These are phyloP conservation scores for Brienomyrus longianalis DNA, from an alignment of 2,113 vertebrate species.

Conservation along the genomic window DNA sequence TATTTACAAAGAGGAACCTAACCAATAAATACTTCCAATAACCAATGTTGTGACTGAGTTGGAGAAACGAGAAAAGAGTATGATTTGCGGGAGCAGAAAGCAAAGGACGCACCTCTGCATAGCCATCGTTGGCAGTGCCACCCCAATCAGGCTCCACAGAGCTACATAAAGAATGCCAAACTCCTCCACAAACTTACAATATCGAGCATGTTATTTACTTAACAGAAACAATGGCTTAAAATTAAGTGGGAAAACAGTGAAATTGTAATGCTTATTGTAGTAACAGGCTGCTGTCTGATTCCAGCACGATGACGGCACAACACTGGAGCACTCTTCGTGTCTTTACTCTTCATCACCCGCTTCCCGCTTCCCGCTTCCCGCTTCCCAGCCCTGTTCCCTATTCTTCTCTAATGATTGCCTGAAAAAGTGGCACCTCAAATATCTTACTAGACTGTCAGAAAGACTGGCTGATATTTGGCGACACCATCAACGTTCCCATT, in stretches of 20 bases:
- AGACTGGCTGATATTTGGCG: background rate
- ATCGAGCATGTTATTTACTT: background rate
- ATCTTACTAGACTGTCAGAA: background rate
- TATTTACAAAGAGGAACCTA: constrained; percentile 21
- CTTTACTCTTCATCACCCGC: background rate
- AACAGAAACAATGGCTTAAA: background rate
- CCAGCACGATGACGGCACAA: background rate
- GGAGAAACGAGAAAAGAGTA: background rate
- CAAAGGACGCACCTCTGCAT: background rate
- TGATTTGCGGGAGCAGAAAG: background rate
- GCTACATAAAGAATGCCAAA: background rate
- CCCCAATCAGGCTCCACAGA: background rate
- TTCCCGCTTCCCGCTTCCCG: background rate
- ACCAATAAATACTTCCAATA: constrained; percentile 19
- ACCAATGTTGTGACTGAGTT: background rate
- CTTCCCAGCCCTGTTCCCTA: background rate
- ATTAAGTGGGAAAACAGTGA: background rate
- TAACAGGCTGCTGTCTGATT: background rate
- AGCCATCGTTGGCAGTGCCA: background rate
- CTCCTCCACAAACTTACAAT: background rate
- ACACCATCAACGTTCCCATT: background rate
- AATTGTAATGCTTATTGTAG: background rate
- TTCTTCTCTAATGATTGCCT: background rate
- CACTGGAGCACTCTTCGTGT: background rate
- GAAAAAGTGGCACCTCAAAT: background rate